Conservation (phyloP, 2,797 vertebrate species). For the Apogon hyalosoma region DNA sequence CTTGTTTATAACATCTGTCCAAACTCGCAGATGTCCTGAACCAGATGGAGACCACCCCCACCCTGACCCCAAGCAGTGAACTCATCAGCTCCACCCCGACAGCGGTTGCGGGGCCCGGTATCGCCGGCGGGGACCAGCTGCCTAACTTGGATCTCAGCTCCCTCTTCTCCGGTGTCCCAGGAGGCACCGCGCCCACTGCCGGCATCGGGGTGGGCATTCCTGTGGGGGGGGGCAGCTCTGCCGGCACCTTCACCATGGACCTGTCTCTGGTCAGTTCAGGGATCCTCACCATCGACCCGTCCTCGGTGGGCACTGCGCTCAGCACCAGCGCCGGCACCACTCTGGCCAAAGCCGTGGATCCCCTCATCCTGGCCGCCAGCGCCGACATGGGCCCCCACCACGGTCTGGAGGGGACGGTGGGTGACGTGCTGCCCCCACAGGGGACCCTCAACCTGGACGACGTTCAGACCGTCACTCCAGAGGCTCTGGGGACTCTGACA, state of each 20-base stretch:
- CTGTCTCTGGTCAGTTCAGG: constrained; percentile 91
- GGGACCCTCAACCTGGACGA: constrained; percentile 90
- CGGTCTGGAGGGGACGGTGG: constrained; percentile 87
- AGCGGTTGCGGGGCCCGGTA: constrained; percentile 57
- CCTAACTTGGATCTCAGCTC: constrained; percentile 92
- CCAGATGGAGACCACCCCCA: constrained; percentile 90
- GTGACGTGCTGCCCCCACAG: constrained; percentile 89
- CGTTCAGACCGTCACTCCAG: constrained; percentile 89
- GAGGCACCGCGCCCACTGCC: constrained; percentile 56
- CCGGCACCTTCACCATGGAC: constrained; percentile 86
- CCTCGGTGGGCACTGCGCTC: constrained; percentile 87
- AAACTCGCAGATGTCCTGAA: constrained; percentile 87
- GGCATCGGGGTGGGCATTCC: constrained; percentile 72
- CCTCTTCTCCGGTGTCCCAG: constrained; percentile 89
- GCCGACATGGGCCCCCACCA: constrained; percentile 85
- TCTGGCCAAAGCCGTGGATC: constrained; percentile 87
- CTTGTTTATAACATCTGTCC: neutral
- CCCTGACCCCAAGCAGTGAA: constrained; percentile 92
- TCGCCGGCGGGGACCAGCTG: constrained; percentile 80
- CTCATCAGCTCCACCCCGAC: constrained; percentile 87
- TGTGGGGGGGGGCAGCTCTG: constrained; percentile 63
- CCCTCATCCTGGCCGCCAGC: constrained; percentile 89
- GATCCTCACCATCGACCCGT: constrained; percentile 92
- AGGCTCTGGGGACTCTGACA: constrained; percentile 88
- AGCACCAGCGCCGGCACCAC: constrained; percentile 78